A percentile compares a stretch with the other conserved stretches of the same genome.
phyloP scores from a whole-genome alignment of 1,140 invertebrate species.

The Drosophila kanapiae region DNA sequence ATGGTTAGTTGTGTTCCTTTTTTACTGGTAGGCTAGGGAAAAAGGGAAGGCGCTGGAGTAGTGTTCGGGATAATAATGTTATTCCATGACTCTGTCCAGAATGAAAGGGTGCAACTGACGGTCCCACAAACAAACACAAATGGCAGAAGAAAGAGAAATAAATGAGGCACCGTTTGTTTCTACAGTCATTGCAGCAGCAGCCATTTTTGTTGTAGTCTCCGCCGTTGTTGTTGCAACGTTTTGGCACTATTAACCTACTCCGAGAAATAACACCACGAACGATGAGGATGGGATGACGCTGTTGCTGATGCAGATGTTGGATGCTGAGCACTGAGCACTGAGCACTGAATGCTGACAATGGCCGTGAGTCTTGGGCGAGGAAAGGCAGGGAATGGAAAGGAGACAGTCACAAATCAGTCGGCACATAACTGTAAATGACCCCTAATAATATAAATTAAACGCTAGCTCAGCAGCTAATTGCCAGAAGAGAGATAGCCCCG shows the following conservation, averaged over 20 bases:
- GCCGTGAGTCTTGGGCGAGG: slow-evolving; percentile 38
- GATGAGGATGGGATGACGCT: slow-evolving; percentile 70
- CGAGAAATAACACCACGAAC: slow-evolving; percentile 69
- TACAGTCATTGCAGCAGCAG: slow-evolving; percentile 63
- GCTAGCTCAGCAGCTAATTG: slow-evolving; percentile 64
- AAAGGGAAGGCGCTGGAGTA: not conserved
- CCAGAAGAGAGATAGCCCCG: slow-evolving; percentile 24
- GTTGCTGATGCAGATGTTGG: slow-evolving; percentile 54
- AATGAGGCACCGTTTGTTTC: slow-evolving; percentile 74
- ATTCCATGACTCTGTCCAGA: slow-evolving; percentile 67
- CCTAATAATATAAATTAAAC: slow-evolving; percentile 76
- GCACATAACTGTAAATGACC: slow-evolving; percentile 67
- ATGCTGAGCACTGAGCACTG: slow-evolving; percentile 16
- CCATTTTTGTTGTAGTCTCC: slow-evolving; percentile 50
- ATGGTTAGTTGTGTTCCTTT: slow-evolving; percentile 12
- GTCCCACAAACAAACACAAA: slow-evolving; percentile 49
- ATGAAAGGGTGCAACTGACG: slow-evolving; percentile 76
- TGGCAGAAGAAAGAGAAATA: slow-evolving; percentile 58
- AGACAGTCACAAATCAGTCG: slow-evolving; percentile 73
- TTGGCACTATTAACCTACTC: slow-evolving; percentile 82
- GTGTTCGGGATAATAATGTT: slow-evolving; percentile 74
- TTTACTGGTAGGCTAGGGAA: not conserved
- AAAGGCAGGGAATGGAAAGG: slow-evolving; percentile 53
- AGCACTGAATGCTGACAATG: slow-evolving; percentile 35
- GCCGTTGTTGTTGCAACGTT: slow-evolving; percentile 63